Conservation (phyloP, 2,113 vertebrate genomes). For the Sceloporus tristichus region DNA sequence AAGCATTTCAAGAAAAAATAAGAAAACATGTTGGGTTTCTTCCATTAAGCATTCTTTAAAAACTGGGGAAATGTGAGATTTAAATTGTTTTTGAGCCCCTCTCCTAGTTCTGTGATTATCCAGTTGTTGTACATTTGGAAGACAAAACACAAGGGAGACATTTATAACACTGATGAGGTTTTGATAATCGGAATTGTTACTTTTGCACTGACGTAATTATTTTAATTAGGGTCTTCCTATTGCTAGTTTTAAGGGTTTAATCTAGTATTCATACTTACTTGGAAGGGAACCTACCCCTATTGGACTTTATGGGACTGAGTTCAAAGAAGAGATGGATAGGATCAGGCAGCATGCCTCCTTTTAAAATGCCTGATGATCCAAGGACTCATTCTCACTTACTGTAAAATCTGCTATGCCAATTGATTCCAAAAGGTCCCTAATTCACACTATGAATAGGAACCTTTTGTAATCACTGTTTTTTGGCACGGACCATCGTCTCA, state of each 20-base stretch:
- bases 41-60: not conserved
- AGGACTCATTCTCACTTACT: too few species aligned
- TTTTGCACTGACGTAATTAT: not conserved
- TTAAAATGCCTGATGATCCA: not conserved
- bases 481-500: too few species aligned
- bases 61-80: not conserved
- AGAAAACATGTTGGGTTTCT: not conserved
- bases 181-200: not conserved
- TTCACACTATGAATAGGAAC: too few species aligned
- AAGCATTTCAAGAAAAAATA: conserved; percentile 1
- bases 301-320: not conserved
- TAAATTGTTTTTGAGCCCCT: not conserved
- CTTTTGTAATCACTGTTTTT: too few species aligned
- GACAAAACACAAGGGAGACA: not conserved
- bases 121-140: not conserved
- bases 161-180: not conserved
- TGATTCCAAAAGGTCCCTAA: too few species aligned
- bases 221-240: not conserved
- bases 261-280: not conserved
- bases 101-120: not conserved
- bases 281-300: not conserved
- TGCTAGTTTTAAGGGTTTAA: not conserved
- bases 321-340: not conserved
- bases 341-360: not conserved
- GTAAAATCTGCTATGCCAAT: too few species aligned